Evolutionary conservation across 2,113 vertebrate genomes (phyloP).

Genomic region (Microcebus ravelobensis): DNA sequence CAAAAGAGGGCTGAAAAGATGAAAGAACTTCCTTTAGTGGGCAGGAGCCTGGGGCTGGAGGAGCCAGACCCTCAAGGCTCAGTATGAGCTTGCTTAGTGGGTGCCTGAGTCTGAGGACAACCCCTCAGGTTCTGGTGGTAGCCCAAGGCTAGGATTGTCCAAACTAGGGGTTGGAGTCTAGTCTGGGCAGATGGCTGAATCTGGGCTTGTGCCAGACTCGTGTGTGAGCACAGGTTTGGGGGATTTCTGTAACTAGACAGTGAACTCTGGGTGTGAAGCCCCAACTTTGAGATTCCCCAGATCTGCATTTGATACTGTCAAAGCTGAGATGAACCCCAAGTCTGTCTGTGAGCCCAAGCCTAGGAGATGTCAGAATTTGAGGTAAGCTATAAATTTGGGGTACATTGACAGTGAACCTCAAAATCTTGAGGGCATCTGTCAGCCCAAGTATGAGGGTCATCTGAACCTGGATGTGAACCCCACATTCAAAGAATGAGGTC

Average conservation of each 20-base stretch:
- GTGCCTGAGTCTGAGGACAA: neutral
- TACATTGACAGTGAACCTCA: neutral
- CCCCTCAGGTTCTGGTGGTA: neutral
- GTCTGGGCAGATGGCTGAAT: neutral
- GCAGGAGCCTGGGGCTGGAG: neutral
- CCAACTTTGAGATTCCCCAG: no score
- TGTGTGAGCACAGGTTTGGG: neutral
- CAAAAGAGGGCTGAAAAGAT: neutral
- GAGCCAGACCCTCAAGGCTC: neutral
- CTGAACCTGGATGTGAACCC: neutral
- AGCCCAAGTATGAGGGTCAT: neutral
- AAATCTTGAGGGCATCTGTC: neutral
- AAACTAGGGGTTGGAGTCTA: neutral
- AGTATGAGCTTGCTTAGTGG: fast-evolving
- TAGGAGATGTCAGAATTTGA: neutral
- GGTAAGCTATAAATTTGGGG: neutral
- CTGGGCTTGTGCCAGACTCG: neutral
- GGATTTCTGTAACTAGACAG: no score
- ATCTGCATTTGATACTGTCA: neutral
- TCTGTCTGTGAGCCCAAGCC: neutral
- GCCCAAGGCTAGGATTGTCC: neutral
- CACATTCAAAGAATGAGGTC: neutral
- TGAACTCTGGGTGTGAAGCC: neutral
- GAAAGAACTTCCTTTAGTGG: neutral
- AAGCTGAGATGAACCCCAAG: neutral